Evolutionary conservation across 2,888 invertebrate species (phyloP), one percentile per base, ranked within the genome.

Genomic region (Lithophane socia): DNA sequence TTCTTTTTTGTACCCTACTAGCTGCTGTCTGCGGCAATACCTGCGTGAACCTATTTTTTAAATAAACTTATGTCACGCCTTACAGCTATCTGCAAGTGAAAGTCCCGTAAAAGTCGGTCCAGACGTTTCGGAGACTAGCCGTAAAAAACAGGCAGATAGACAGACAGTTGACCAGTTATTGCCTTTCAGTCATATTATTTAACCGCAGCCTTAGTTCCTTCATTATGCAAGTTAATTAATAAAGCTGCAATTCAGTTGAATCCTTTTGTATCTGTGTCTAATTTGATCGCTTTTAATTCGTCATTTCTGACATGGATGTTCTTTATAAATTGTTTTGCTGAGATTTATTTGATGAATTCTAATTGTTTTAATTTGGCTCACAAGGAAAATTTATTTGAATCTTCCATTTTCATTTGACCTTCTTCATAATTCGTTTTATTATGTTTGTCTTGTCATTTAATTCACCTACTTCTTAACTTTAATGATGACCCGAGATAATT

Each of bases 211-310:
- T 82, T 65, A 72, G 18, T 49, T 70, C 7, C 21, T 84, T 73
- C 3, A 56, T 67, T 79, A 79, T 18, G 49, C 49, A 71, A 66
- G 75, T 75, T 83, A 79, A 86, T 87, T 80, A 80, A 79, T 49
- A 74, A 65, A 77, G 21, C 58, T 75, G 61, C 74, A 67, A 66
- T 84, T 79, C 49, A 65, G 29, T 52, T 60, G 68, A 77, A 75
- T 79, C 79, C 69, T 76, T 87, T 82, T 81, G 76, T 72, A 72
- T 78, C 47, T 72, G 69, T 70, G 54, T 75, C 66, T 58, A 75
- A 87, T 87, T 79, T 88, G 58, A 86, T 79, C 56, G 71, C 69
- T 66, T 72, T 42, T 82, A 86, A 85, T 86, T 81, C 84, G 85
- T 88, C 73, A 86, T 79, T 81, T 68, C 49, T 86, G 86, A 79